Conservation (phyloP, 2,888 invertebrate species). For the Plemyria rubiginata region DNA sequence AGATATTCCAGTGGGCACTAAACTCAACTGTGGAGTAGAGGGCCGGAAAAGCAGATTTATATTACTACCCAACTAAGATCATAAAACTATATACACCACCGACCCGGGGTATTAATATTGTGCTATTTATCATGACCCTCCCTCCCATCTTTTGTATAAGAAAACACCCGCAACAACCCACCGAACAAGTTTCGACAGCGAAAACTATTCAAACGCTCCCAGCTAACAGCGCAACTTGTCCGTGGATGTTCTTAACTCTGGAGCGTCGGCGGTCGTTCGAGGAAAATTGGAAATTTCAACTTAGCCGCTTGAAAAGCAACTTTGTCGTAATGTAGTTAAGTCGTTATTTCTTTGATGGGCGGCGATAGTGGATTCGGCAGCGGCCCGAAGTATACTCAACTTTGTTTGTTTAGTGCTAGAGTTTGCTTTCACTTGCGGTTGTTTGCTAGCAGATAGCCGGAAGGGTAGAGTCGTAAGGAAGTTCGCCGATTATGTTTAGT, state of each 20-base stretch:
- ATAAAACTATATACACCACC: constrained; percentile 80
- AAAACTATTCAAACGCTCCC: constrained; percentile 79
- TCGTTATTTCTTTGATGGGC: constrained; percentile 50
- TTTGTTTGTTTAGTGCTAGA: constrained; percentile 55
- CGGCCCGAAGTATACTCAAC: constrained; percentile 47
- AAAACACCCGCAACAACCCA: constrained; percentile 74
- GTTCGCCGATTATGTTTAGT: constrained; percentile 85
- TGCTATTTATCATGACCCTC: constrained; percentile 80
- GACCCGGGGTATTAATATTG: constrained; percentile 78
- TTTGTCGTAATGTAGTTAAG: constrained; percentile 45
- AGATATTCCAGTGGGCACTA: constrained; percentile 46
- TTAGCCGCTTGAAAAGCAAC: constrained; percentile 52
- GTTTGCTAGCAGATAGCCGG: constrained; percentile 68
- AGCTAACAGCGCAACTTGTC: constrained; percentile 80
- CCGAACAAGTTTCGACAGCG: constrained; percentile 79
- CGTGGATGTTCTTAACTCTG: constrained; percentile 81
- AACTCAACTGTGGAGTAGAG: constrained; percentile 60
- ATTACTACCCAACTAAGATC: constrained; percentile 83
- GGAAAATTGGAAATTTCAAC: constrained; percentile 77
- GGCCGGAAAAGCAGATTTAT: constrained; percentile 80
- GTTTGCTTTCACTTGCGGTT: constrained; percentile 56
- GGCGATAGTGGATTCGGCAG: constrained; percentile 52
- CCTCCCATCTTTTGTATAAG: constrained; percentile 81
- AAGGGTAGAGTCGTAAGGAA: constrained; percentile 85
- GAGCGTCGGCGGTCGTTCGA: constrained; percentile 78